Base-by-base conservation (phyloP, 2,797 vertebrate species). In the Coregonus ussuriensis region DNA sequence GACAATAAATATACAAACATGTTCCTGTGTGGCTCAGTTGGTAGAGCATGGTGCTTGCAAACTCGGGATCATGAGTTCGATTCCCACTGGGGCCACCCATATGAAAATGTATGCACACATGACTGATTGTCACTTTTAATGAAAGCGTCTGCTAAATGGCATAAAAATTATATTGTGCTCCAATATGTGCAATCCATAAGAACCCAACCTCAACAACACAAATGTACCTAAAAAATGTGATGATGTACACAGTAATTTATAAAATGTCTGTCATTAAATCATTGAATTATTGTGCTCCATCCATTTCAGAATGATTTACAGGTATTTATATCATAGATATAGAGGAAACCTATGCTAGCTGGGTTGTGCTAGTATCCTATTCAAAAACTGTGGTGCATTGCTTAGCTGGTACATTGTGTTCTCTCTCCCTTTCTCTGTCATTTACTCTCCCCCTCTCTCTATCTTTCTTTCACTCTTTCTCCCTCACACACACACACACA, bases 321-420 rank as follows among this genome's bases (percentile, higher is more conserved):
- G n/a, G n/a, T n/a, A n/a, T n/a, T n/a, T 9, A 21, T 25, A 25
- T 62, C 7, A 13, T 62, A 3, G 7, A 47, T 0, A 47, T 47
- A 7, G 9, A 3, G 9, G 41, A 47, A 47, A 11, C 9, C 41
- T 47, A 47, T 47, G 9, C 41, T 47, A 47, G 9, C 41, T 47
- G 41, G 41, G 41, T 2, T 47, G 41, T 47, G 41, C 41, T 47
- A 59, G 54, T 15, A 15, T n/a, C 54, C 54, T 33, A 75, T 74
- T 82, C 11, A 79, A 62, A 56, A 21, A 29, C n/a, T n/a, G 6
- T 25, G 65, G 47, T 9, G 41, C 77, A 15, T 75, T 82, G 87
- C 54, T 81, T 72, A n/a, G 31, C 6, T 59, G 54, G 47, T 69
- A 18, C 72, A 21, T 3, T 21, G n/a, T 62, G 71, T 54, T 35